These are phyloP conservation scores for Merluccius polli DNA, from an alignment of 2,797 vertebrate species.

Conservation along the genomic window DNA sequence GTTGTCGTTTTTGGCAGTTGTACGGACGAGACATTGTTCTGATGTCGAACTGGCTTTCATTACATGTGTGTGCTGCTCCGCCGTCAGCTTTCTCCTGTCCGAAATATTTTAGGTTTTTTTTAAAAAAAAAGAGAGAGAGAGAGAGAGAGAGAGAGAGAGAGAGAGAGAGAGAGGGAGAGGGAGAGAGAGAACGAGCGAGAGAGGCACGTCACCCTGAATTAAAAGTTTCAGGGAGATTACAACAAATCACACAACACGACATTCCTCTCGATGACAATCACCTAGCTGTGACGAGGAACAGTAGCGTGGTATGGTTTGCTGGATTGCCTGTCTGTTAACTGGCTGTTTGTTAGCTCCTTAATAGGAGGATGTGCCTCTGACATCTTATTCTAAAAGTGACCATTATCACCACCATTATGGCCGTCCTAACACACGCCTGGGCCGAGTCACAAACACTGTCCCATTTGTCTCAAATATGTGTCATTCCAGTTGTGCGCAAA, in stretches of 20 bases:
- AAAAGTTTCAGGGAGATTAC: background rate
- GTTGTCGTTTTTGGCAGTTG: conserved; percentile 39
- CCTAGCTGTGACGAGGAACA: conserved; percentile 5
- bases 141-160: conserved; percentile 11
- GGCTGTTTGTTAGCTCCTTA: background rate
- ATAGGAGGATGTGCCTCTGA: background rate
- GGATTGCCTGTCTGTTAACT: background rate
- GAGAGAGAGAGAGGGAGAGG: conserved; percentile 4
- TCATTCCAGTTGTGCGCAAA: background rate
- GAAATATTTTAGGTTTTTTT: conserved; percentile 15
- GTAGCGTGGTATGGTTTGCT: background rate
- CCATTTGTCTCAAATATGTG: background rate
- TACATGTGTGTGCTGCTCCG: conserved; percentile 63
- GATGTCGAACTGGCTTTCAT: conserved; percentile 72
- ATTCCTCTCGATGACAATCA: conserved; percentile 35
- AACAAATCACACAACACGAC: conserved; percentile 9
- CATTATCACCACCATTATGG: conserved; percentile 3
- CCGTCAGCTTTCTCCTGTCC: conserved; percentile 63
- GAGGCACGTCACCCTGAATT: background rate
- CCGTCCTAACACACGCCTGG: background rate
- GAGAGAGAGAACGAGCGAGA: background rate
- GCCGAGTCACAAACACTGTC: background rate
- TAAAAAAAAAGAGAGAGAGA: background rate
- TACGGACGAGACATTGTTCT: conserved; percentile 73
- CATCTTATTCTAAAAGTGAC: background rate